Conservation (phyloP, 1,140 invertebrate species). For the Tetragnatha versicolor region DNA sequence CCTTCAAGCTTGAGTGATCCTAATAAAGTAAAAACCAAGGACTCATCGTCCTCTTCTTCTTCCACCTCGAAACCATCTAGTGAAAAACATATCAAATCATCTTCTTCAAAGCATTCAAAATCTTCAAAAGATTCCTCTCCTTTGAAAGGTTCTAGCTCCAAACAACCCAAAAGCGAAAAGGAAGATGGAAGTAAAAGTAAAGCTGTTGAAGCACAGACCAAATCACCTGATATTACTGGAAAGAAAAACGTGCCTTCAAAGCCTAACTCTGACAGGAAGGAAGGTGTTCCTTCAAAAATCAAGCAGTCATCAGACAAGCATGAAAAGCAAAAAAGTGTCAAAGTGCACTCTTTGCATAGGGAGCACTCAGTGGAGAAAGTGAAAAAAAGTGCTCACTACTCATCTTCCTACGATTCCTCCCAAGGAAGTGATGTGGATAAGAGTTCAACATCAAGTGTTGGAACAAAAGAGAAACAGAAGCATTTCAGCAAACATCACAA, state of each 20-base stretch:
- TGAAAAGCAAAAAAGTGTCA: constrained; percentile 12
- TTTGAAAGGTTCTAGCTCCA: background rate
- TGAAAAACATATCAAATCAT: background rate
- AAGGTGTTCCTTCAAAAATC: background rate
- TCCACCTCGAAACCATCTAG: background rate
- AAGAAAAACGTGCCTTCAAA: background rate
- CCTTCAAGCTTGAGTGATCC: background rate
- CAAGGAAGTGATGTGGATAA: constrained; percentile 41
- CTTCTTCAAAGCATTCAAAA: constrained; percentile 7
- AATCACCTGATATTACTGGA: background rate
- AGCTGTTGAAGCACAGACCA: background rate
- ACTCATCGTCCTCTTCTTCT: background rate
- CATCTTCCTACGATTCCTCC: constrained; percentile 48
- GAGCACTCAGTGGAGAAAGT: background rate
- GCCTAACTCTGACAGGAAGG: background rate
- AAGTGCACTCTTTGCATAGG: background rate
- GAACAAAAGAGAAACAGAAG: constrained; percentile 17
- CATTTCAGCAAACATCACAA: constrained; percentile 33
- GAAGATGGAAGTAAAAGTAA: constrained; percentile 3
- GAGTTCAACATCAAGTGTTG: background rate
- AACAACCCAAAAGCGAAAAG: constrained; percentile 15
- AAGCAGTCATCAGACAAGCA: background rate
- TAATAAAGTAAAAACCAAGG: constrained; percentile 9
- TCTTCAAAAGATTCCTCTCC: background rate
- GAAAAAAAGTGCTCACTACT: constrained; percentile 1